Conservation (phyloP, 64 coral and sea anemone species). For the Montipora capricornis region DNA sequence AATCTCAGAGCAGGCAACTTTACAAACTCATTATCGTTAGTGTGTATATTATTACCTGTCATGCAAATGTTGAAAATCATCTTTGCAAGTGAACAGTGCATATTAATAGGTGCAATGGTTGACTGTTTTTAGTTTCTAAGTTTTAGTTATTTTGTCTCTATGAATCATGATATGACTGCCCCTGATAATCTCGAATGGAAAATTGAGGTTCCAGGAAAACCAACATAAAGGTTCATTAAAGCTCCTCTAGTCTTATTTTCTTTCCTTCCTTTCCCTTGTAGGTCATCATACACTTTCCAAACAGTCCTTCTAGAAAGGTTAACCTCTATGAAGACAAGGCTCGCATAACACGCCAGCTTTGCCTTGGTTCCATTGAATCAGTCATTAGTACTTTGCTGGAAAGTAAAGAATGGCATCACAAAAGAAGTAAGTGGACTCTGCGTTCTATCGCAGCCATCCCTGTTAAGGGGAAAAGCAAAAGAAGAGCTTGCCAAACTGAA, state of each 20-base stretch:
- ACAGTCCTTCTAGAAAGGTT: not conserved
- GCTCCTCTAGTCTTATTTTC: not conserved
- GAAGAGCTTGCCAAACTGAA: constrained; percentile 1
- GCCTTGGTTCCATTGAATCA: not conserved
- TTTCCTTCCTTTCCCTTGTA: not conserved
- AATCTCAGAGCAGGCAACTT: no score
- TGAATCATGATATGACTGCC: no score
- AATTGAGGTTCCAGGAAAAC: not conserved
- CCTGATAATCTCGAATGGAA: not conserved
- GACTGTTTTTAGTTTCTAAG: no score
- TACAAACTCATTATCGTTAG: no score
- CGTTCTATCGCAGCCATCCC: not conserved
- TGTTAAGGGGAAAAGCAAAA: not conserved
- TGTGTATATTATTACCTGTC: no score
- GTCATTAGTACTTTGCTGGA: not conserved
- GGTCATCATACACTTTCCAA: constrained; percentile 11
- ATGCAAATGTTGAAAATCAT: no score
- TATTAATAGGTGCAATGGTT: no score
- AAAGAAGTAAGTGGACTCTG: not conserved
- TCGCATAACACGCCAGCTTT: not conserved
- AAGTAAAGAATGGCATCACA: constrained; percentile 10
- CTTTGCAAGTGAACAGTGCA: no score
- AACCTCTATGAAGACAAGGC: not conserved
- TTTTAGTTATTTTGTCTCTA: no score
- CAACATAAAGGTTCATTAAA: not conserved